Base-by-base conservation (phyloP, 2,797 vertebrate species). In the Pipistrellus pygmaeus region DNA sequence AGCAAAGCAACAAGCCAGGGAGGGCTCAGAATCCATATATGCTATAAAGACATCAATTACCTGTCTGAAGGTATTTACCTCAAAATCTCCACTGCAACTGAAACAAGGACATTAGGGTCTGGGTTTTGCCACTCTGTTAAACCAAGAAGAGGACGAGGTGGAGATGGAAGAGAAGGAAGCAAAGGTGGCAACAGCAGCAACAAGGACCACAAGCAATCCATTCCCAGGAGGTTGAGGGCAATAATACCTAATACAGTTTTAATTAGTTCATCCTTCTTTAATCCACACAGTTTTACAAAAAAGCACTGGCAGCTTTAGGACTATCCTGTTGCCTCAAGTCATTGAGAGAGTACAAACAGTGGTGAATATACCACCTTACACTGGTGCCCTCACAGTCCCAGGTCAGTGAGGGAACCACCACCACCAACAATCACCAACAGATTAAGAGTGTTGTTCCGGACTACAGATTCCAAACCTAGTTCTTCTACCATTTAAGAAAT, bases 261-360 rank as follows among this genome's bases (percentile, higher is more conserved):
- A 57, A 76, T 41, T 71, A 41, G 83, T 53, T 32, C 69, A 84
- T 62, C 27, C 46, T 78, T 78, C 21, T 87, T 71, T 23, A 60
- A 90, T 41, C 38, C 66, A 92, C 66, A 92, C 51, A 57, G 13
- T 85, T 93, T 93, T 69, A n/a, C 76, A 92, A 80, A 38, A 44
- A 46, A 78, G 20, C 17, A 76, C 27, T 38, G 18, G 17, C 44
- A 75, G 25, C 57, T 88, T 69, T 35, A 53, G 48, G 46, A 11
- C 1, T 80, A 46, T 15, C 10, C 44, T 89, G 11, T 44, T 66
- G 69, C 32, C 41, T 91, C 32, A 7, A 10, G 8, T 88, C 41
- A 73, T 9, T 51, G 71, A 57, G 30, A 66, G 32, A 66, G 7
- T 9, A 62, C 18, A 57, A 82, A 62, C 0, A 62, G 46, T n/a